These are phyloP conservation scores for Drosophila serrata DNA, from an alignment of 1,140 invertebrate genomes.

Conservation along the genomic window DNA sequence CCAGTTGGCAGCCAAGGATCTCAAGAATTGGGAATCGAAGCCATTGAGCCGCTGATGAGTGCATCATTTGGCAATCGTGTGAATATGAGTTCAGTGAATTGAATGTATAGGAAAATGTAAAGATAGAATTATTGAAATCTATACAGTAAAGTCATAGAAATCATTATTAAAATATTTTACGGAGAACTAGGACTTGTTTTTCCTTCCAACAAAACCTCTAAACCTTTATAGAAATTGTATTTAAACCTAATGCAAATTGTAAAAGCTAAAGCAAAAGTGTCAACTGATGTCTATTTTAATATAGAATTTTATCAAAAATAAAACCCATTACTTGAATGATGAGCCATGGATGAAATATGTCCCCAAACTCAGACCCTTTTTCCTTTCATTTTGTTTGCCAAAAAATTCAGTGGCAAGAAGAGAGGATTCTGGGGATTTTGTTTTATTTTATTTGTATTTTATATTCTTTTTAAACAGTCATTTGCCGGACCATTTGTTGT, in stretches of 20 bases:
- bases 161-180: background rate
- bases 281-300: background rate
- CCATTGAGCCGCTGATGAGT: conserved; percentile 45
- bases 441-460: background rate
- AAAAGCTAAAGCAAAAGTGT: background rate
- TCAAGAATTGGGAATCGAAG: conserved; percentile 33
- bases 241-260: background rate
- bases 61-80: conserved; percentile 75
- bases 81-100: conserved; percentile 40
- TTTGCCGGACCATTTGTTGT: conserved; percentile 73
- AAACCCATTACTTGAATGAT: background rate
- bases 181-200: background rate
- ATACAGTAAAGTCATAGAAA: background rate
- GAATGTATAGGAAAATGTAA: background rate
- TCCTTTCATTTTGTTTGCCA: conserved; percentile 56
- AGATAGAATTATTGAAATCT: background rate
- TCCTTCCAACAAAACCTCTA: background rate
- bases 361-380: background rate
- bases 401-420: conserved; percentile 7
- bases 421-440: background rate
- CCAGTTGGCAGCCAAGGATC: conserved; percentile 69
- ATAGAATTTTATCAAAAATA: background rate
- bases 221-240: background rate
- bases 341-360: conserved; percentile 12
- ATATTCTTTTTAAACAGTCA: conserved; percentile 22